Base-by-base conservation (phyloP, 2,113 vertebrate species). In the Podocnemis expansa region DNA sequence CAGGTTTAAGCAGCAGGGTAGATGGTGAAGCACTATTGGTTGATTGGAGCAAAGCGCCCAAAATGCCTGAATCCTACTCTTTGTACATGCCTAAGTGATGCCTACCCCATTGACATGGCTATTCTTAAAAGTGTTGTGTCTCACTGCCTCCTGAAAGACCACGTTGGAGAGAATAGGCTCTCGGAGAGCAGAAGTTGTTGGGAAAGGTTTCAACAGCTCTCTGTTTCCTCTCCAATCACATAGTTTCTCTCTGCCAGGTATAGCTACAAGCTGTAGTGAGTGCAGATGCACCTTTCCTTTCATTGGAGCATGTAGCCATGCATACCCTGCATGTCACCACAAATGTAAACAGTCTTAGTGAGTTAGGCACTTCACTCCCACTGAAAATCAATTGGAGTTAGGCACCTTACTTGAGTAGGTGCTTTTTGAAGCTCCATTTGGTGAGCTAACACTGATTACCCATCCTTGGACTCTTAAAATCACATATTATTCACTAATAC, bases 391-490 rank as follows among this genome's bases (percentile, higher is more conserved):
- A 10, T 24, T 24, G 70, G 19, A 75, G 24, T 75, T 43, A 75
- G 70, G 11, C 22, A 75, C 70, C 38, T 41, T 25, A 75, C 38
- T 73, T n/a, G 12, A 16, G 21, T 38, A 70, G n/a, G 70, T 24
- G 22, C 41, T 75, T 43, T 41, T 41, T 5, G 4, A 13, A 75
- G 8, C 41, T 13, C 70, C 38, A 54, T 67, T 78, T 22, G 87
- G 49, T 84, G 82, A 91, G 91, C 93, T 93, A 45, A 75, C 1
- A 1, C 29, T 82, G 24, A 11, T 89, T 76, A 58, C 38, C 43
- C n/a, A 82, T 89, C 85, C 90, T 89, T 78, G 76, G 95, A 83
- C 67, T 86, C 94, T 43, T 91, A 19, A 84, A 73, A 54, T 84
- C 10, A 79, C 51, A 43, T 17, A 67, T 84, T 80, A 29, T 13